A percentile compares a stretch with the other conserved stretches of the same genome.
Evolutionary conservation across 2,888 invertebrate species (phyloP).

Genomic region (Pomacea canaliculata): DNA sequence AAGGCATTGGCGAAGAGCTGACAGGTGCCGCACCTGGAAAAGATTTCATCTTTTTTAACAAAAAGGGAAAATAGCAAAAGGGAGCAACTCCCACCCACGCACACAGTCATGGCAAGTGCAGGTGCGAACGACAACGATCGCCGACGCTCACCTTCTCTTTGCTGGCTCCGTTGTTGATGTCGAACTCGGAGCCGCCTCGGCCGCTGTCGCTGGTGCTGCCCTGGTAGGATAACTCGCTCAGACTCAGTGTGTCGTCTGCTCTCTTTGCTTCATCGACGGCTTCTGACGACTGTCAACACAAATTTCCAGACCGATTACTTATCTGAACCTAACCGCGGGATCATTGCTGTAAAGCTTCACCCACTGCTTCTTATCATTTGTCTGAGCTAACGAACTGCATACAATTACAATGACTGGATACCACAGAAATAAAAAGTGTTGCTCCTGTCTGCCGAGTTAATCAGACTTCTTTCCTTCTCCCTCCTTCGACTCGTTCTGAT

Average conservation of each 20-base stretch:
- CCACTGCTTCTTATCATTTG: too few relatives aligned
- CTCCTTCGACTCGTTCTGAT: too few relatives aligned
- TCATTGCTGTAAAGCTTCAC: too few relatives aligned
- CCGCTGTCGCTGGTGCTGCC: conserved; percentile 38
- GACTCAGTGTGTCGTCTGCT: conserved; percentile 32
- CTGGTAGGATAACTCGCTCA: conserved; percentile 28
- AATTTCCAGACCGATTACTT: too few relatives aligned
- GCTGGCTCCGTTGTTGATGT: conserved; percentile 28
- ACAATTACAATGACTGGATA: background rate
- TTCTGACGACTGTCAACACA: conserved; percentile 9
- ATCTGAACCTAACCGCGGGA: too few relatives aligned
- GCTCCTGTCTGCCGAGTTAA: too few relatives aligned
- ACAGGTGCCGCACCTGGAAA: conserved; percentile 11
- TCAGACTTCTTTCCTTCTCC: too few relatives aligned
- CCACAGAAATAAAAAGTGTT: too few relatives aligned
- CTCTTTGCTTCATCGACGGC: conserved; percentile 14
- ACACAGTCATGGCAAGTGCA: background rate
- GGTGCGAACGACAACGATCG: background rate
- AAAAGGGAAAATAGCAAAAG: background rate
- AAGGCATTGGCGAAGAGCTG: conserved; percentile 16
- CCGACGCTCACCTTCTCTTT: conserved; percentile 26
- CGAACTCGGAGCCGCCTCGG: conserved; percentile 35
- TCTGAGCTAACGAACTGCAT: background rate
- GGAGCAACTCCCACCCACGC: background rate
- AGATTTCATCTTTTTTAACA: background rate